Conservation (phyloP, 2,113 vertebrate species). For the Neolamprologus ventralis region DNA sequence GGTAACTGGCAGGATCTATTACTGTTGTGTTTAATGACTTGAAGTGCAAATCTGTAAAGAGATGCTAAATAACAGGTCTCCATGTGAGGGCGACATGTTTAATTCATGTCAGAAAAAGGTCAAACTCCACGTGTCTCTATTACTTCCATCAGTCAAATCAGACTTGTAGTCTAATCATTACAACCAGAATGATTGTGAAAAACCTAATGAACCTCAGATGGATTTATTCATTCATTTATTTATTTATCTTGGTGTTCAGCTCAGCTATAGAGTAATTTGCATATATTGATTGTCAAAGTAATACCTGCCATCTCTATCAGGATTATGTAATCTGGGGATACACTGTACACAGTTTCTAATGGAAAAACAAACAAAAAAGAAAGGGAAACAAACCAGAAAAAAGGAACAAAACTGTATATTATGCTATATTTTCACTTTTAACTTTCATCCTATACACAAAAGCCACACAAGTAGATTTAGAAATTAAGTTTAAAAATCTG, state of each 20-base stretch:
- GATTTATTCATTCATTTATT: not conserved
- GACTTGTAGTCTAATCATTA: not conserved
- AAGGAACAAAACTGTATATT: not conserved
- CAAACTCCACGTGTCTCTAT: not conserved
- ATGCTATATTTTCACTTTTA: not conserved
- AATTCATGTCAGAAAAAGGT: not conserved
- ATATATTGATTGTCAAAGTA: not conserved
- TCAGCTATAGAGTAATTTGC: not conserved
- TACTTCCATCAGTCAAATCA: not conserved
- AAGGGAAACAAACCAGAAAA: not conserved
- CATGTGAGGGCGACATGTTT: not conserved
- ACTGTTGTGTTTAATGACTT: not conserved
- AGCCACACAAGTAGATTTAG: not conserved
- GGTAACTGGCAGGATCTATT: not conserved
- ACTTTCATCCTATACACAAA: not conserved
- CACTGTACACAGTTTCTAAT: not conserved
- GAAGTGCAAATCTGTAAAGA: not conserved
- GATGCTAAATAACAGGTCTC: not conserved
- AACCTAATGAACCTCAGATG: not conserved
- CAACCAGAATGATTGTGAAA: not conserved
- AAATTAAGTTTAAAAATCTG: not conserved
- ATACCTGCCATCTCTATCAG: not conserved
- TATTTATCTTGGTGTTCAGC: not conserved
- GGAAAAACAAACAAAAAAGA: not conserved
- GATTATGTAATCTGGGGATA: not conserved